Evolutionary conservation across 2,888 invertebrate genomes (phyloP).

Genomic region (Apamea sordens): DNA sequence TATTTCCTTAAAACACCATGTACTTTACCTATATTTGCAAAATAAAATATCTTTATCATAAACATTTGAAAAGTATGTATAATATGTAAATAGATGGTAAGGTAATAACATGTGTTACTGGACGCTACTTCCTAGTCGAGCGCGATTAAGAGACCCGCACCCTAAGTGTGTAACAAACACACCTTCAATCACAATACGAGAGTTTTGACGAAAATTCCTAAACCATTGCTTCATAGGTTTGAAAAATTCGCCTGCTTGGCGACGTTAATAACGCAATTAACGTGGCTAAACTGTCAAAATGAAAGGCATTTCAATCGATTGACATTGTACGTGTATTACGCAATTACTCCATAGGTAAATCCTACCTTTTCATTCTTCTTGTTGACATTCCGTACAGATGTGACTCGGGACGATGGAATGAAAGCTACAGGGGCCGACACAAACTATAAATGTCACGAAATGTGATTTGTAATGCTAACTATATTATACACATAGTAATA

Average conservation of each 20-base stretch:
- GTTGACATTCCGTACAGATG: background rate
- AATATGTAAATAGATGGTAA: background rate
- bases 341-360: background rate
- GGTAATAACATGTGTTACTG: background rate
- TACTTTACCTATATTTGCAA: no score
- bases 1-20: no score
- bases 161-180: no score
- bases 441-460: background rate
- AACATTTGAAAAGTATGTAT: background rate
- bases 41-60: no score
- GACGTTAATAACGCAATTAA: background rate
- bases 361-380: background rate
- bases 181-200: background rate
- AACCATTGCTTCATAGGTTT: background rate
- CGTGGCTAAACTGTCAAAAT: background rate
- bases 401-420: background rate
- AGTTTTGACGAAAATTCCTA: background rate
- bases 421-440: background rate
- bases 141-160: no score
- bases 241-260: no score
- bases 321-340: background rate
- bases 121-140: background rate
- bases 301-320: background rate
- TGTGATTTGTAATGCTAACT: background rate
- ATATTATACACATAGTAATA: background rate